Evolutionary conservation across 1,140 invertebrate genomes (phyloP), one percentile per base, ranked within the genome.

Genomic region (Bombyx mandarina): DNA sequence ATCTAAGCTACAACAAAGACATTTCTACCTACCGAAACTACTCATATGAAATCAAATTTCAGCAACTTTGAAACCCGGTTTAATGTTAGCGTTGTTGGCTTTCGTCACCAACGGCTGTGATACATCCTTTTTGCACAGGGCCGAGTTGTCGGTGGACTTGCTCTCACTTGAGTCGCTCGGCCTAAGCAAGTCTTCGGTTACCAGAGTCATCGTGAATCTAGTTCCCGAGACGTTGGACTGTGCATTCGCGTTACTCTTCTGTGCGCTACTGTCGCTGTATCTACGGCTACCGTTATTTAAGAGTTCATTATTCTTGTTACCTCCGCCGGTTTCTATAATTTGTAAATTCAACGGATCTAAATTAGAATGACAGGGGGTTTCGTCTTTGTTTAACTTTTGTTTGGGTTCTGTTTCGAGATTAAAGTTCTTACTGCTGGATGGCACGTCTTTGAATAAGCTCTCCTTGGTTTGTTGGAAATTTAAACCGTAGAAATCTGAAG

Each of bases 341-440:
- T 77, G 78, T 50, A 77, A 61, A 51, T 78, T 81, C 10, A 79
- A 60, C 8, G 79, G 71, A 45, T 79, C 79, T 50, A 82, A 54
- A 48, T 79, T 73, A 55, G 64, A 65, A 9, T 63, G 51, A 56
- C 66, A 70, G 22, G 69, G 70, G 12, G 69, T 56, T 50, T 79
- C 71, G 7, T 50, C 54, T 65, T 86, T 87, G 2, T 60, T 45
- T 61, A 71, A 82, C 59, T 85, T 84, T 54, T 78, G 76, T 56
- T 67, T 74, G 2, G 62, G 43, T 8, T 80, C 77, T 45, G 48
- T 63, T n/a, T 84, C 78, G 56, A 77, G 55, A 52, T 85, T 80
- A 53, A 69, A 83, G 60, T 85, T 87, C 64, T 84, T 83, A 53
- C 79, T 85, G 58, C 82, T 84, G 6, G 77, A 79, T 9, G 83